Base-by-base conservation (phyloP, 1,140 invertebrate genomes). In the Pseudomyrmex concolor region DNA sequence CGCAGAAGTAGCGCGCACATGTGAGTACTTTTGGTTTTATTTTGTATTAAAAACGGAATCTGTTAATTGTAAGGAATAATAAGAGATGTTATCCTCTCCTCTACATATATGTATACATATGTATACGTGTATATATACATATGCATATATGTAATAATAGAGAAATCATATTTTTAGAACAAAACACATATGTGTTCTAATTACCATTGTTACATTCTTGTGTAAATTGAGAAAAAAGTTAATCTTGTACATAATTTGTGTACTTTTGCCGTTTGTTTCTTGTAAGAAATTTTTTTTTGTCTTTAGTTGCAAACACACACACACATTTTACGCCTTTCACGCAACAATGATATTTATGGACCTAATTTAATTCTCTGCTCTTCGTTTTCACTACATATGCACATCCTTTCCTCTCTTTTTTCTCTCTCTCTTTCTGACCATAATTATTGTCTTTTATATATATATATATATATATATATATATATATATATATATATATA, bases 211-310 rank as follows among this genome's bases (percentile, higher is more conserved):
- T 63, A 90, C 74, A 89, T 88, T 91, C 86, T 88, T 86, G 87
- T 89, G 89, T 90, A 90, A 88, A 91, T 90, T 90, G 71, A 89
- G 70, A 82, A 62, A 89, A 67, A 82, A 62, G 64, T 86, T 76
- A 86, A 71, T 82, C n/a, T 34, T 34, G 34, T 34, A 5, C 74
- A 45, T 67, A 45, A 50, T 87, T 74, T 25, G 70, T 25, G 70
- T 22, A 15, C 5, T 74, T 84, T 34, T 34, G 5, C 34, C 34
- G 34, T 57, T 17, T 63, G 66, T 68, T 15, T 73, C 78, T 86
- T 63, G 62, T 80, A 45, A 19, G 45, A 72, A 34, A 34, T 34
- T 4, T 34, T 34, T 34, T 34, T 34, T 5, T 34, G 34, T 34
- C 5, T 67, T 70, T 59, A 48, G 22, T 83, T 50, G 17, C 9